phyloP scores from a whole-genome alignment of 1,140 invertebrate species.

The Pseudoatta argentina region DNA sequence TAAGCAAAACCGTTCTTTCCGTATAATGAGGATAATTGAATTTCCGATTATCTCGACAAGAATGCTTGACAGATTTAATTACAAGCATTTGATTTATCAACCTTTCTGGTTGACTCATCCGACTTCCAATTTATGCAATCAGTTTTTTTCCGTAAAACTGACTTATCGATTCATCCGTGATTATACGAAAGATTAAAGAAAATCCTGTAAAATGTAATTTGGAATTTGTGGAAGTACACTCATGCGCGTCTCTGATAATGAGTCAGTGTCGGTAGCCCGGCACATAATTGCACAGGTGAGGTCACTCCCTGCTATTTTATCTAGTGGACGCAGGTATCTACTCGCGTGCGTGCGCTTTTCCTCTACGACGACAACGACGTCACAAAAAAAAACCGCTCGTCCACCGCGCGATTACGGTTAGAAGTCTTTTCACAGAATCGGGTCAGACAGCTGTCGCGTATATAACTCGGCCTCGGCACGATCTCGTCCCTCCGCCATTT shows the following conservation, averaged over 20 bases:
- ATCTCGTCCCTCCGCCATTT: constrained; percentile 46
- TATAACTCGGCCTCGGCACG: constrained; percentile 19
- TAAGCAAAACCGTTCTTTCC: no score
- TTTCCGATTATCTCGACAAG: no score
- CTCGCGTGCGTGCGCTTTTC: background rate
- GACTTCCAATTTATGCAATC: no score
- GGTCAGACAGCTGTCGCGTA: constrained; percentile 72
- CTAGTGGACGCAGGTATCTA: background rate
- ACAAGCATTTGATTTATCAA: no score
- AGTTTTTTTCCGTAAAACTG: background rate
- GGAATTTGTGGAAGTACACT: constrained; percentile 20
- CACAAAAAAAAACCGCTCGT: constrained; percentile 51
- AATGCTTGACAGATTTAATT: no score
- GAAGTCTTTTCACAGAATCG: constrained; percentile 70
- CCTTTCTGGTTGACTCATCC: no score
- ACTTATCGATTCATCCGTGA: constrained; percentile 17
- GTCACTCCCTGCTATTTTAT: constrained; percentile 44
- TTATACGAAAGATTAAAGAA: constrained; percentile 12
- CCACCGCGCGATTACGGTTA: constrained; percentile 66
- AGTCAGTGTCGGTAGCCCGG: constrained; percentile 48
- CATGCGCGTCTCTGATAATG: constrained; percentile 68
- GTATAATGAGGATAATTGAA: no score
- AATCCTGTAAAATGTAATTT: constrained; percentile 15
- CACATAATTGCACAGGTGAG: constrained; percentile 62
- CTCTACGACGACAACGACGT: background rate